Evolutionary conservation across 2,113 vertebrate species (phyloP), one percentile per base, ranked within the genome.

Genomic region (human (Homo sapiens)): DNA sequence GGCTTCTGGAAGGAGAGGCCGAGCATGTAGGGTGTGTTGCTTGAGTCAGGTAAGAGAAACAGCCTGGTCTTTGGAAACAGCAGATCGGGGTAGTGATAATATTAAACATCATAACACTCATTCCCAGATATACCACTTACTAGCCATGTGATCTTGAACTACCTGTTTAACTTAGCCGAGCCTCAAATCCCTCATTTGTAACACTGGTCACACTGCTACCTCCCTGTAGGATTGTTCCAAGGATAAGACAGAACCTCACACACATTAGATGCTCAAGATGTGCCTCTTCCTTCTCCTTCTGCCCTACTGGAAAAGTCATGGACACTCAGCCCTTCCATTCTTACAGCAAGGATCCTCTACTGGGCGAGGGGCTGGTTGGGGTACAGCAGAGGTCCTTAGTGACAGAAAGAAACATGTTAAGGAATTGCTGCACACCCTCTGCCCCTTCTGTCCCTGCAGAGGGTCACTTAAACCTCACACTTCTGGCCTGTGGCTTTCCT

Each of bases 151-250:
- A 84, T 40, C 32, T 10, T 6, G 38, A 40, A 25, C 18, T 30
- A 81, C 9, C n/a, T 68, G 57, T 45, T 94, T 30, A 43, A 80
- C 18, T 61, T 89, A 90, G 61, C 22, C 14, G 0, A 80, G n/a
- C 12, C 68, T 80, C 81, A 43, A 96, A 87, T 61, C 86, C 93
- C 57, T 76, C 61, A 23, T 84, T 48, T 89, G 68, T 57, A 50
- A 57, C 68, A 83, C 66, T 45, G 40, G 40, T 61, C 75, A 30
- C 16, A 52, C 70, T 18, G 87, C 52, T 9, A 57, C 11, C 50
- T 87, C n/a, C 64, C 13, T 43, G 87, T 61, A 12, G 10, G 48
- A 61, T 89, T 89, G 45, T 92, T 97, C 87, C 61, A 59, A 78
- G 45, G 43, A 78, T 52, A 7, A 90, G 16, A 75, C 6, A 70